Conservation (phyloP, 2,888 invertebrate genomes). For the Zootermopsis nevadensis region DNA sequence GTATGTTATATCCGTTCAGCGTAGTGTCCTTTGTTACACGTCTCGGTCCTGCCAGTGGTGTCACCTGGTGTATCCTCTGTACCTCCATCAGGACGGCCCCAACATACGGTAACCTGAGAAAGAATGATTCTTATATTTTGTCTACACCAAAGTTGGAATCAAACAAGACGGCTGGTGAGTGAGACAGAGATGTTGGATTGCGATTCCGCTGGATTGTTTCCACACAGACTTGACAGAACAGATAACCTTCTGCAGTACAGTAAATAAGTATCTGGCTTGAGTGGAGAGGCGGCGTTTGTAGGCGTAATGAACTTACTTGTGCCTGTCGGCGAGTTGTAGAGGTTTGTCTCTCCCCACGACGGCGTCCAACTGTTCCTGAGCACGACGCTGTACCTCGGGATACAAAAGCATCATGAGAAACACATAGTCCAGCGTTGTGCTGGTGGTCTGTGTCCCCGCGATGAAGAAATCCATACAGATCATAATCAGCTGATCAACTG, state of each 20-base stretch:
- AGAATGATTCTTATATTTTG: neutral
- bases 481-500: slow-evolving; percentile 69
- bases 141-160: neutral
- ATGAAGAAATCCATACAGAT: slow-evolving; percentile 69
- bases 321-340: slow-evolving; percentile 64
- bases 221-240: no score
- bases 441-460: slow-evolving; percentile 72
- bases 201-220: no score
- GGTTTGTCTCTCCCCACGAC: slow-evolving; percentile 62
- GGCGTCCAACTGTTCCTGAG: slow-evolving; percentile 67
- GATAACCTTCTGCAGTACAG: no score
- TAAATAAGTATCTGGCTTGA: no score
- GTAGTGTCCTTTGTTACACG: slow-evolving; percentile 67
- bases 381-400: slow-evolving; percentile 69
- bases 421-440: slow-evolving; percentile 71
- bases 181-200: no score
- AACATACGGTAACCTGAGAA: slow-evolving; percentile 65
- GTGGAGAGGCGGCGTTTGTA: no score
- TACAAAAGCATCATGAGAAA: slow-evolving; percentile 70
- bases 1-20: slow-evolving; percentile 68
- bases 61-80: slow-evolving; percentile 63
- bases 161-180: neutral
- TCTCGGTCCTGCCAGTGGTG: slow-evolving; percentile 66
- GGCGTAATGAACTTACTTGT: slow-evolving; percentile 61
- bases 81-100: slow-evolving; percentile 69